Base-by-base conservation (phyloP, 1,140 invertebrate species). In the Lerema accius region DNA sequence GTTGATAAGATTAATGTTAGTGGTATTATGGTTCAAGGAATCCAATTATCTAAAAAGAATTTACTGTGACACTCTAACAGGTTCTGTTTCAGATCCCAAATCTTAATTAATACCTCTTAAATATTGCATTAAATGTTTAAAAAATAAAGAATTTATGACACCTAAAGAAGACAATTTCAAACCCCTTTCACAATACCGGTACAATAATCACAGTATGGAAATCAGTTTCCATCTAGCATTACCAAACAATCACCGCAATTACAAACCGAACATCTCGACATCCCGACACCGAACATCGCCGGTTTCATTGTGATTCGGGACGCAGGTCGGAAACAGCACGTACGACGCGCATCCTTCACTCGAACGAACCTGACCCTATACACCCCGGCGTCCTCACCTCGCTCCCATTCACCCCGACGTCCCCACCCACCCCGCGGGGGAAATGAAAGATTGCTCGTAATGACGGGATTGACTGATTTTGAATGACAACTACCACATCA, bases 301-400 rank as follows among this genome's bases (percentile, higher is more conserved):
- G 28, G 9, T 23, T 23, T 32, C 4, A 32, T 32, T 32, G 28
- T 32, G 16, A 43, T 43, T 43, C 42, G 0, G 42, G 9, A 5
- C 42, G 42, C 15, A 16, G 15, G 1, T 19, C 16, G 2, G 42
- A 10, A 43, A 43, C 28, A 43, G 42, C 42, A 43, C 42, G 42
- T 43, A 19, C 42, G 42, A 10, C 42, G 16, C 6, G 15, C 42
- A 19, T 43, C 42, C 42, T 17, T 43, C 42, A 43, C 9, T 43
- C 42, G 42, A 16, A 17, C 42, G 42, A 17, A 43, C 16, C 42
- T 43, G 9, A 32, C 28, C 28, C 9, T 3, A 1, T 9, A 7
- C 28, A 32, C 28, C 28, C 28, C 9, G 28, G 4, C 7, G 1
- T 7, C 1, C 28, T 7, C 11, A 6, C 39, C 7, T 16, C 0